Evolutionary conservation across 2,113 vertebrate genomes (phyloP).

Genomic region (Sinocyclocheilus anophthalmus): DNA sequence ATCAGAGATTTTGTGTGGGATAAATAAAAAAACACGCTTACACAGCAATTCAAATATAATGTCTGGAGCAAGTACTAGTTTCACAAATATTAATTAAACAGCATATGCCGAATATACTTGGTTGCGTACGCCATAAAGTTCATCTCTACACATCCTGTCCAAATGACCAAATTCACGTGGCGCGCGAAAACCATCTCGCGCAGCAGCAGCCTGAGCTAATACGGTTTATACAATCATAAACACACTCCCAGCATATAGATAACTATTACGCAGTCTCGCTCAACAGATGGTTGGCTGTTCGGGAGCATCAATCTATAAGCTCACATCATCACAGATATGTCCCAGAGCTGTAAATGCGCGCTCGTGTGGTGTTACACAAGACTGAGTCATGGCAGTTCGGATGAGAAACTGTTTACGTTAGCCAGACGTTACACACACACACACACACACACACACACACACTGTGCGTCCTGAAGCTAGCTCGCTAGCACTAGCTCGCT

Average conservation of each 20-base stretch:
- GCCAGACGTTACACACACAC: background rate
- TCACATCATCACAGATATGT: background rate
- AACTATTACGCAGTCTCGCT: background rate
- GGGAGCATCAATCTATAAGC: background rate
- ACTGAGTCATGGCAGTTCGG: background rate
- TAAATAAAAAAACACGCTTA: background rate
- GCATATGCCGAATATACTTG: background rate
- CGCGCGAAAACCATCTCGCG: background rate
- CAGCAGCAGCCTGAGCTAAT: background rate
- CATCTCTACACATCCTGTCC: background rate
- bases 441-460: background rate
- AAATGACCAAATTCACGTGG: conserved; percentile 17
- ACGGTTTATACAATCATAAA: background rate
- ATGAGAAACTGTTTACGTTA: background rate
- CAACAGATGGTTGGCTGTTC: background rate
- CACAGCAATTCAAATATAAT: background rate
- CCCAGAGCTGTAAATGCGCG: no score
- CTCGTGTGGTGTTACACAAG: background rate
- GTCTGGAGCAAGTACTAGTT: background rate
- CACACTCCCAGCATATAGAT: background rate
- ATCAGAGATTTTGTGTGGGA: background rate
- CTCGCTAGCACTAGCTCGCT: background rate
- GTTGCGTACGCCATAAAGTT: background rate
- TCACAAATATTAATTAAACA: background rate
- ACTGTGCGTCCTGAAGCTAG: conserved; percentile 2